phyloP scores from a whole-genome alignment of 2,113 vertebrate species.

The Larimichthys crocea region DNA sequence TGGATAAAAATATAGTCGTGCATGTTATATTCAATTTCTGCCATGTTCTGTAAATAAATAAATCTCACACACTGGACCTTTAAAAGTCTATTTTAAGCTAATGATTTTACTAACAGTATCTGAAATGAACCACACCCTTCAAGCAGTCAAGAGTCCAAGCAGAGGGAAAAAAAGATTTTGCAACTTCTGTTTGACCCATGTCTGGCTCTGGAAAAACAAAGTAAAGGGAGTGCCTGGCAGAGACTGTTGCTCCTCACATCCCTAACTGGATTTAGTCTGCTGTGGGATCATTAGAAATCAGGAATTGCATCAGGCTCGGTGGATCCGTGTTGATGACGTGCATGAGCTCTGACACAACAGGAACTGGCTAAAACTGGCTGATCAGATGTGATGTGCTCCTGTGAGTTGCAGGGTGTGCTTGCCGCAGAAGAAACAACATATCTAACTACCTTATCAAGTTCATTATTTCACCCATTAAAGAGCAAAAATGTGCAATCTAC shows the following conservation, averaged over 20 bases:
- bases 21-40: too few species aligned
- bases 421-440: background rate
- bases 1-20: too few species aligned
- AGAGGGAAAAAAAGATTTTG: background rate
- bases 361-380: conserved; percentile 9
- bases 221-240: conserved; percentile 33
- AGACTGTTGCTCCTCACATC: background rate
- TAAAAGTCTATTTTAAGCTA: background rate
- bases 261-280: conserved; percentile 4
- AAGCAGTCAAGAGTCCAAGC: background rate
- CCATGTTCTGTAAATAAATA: too few species aligned
- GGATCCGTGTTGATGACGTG: background rate
- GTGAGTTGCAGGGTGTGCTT: too few species aligned
- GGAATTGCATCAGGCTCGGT: conserved; percentile 1
- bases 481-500: background rate
- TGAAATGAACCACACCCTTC: background rate
- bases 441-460: background rate
- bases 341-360: background rate
- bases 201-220: conserved; percentile 10
- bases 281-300: background rate
- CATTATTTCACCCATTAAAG: background rate
- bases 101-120: background rate
- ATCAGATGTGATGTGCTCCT: background rate
- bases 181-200: conserved; percentile 10
- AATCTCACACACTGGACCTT: too few species aligned